Base-by-base conservation (phyloP, 2,888 invertebrate genomes). In the Conomelus anceps region DNA sequence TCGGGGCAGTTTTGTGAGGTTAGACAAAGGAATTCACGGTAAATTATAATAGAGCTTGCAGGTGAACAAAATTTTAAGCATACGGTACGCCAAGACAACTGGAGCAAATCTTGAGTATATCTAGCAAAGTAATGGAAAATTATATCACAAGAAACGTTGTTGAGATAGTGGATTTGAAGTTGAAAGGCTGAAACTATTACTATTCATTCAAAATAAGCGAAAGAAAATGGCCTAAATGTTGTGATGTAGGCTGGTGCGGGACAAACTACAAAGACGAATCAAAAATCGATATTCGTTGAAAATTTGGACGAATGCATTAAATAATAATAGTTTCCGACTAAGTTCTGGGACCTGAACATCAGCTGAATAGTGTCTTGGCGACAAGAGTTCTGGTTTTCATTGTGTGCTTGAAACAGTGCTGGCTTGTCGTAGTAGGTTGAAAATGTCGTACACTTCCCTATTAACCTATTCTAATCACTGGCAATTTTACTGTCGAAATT, bases 321-420 rank as follows among this genome's bases (percentile, higher is more conserved):
- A 86, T 85, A 85, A 85, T 86, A 86, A 26, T 22, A 86, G 29
- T 86, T 26, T 86, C n/a, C 26, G 24, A 26, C 86, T n/a, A 23
- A 86, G 22, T 26, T 3, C 9, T 23, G 24, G 86, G 86, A 23
- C 86, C 29, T 86, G 86, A 63, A 26, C 86, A 86, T 86, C 86
- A 86, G 86, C 86, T 86, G 24, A 86, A 29, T 26, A 86, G 22
- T 86, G 26, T 86, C 29, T 22, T 22, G 24, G n/a, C 29, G 22
- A n/a, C 86, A 26, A 86, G 26, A 86, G 86, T 86, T 86, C 86
- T 86, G 24, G 86, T 86, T 86, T 86, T 86, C 86, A 86, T 86
- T 20, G 29, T 86, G 86, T 22, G 86, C 86, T 86, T 86, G 26
- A 86, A 26, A 29, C 24, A 86, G 86, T 26, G 29, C 86, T 24